phyloP scores from a whole-genome alignment of 2,113 vertebrate species.

The Sebastes schlegelii region DNA sequence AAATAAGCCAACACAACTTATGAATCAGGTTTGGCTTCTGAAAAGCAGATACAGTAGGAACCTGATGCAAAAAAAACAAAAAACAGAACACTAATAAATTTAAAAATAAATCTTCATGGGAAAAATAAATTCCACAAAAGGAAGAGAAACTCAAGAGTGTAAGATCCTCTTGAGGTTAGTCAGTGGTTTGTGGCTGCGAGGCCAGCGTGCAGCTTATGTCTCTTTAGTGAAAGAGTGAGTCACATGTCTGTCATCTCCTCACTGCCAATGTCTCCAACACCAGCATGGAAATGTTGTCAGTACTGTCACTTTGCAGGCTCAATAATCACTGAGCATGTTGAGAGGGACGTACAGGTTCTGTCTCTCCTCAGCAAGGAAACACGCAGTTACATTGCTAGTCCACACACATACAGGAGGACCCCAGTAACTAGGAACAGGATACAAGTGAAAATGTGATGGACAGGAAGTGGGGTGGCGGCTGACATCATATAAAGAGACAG shows the following conservation, averaged over 20 bases:
- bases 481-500: conserved; percentile 79
- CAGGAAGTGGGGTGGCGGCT: conserved; percentile 22
- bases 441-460: conserved; percentile 50
- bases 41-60: neutral
- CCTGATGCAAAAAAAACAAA: conserved; percentile 19
- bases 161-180: conserved; percentile 29
- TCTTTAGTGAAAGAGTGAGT: conserved; percentile 53
- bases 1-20: neutral
- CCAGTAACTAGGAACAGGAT: conserved; percentile 37
- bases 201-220: conserved; percentile 10
- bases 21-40: conserved; percentile 19
- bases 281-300: conserved; percentile 29
- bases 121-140: conserved; percentile 18
- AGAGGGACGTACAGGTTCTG: conserved; percentile 30
- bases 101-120: neutral
- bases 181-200: conserved; percentile 9
- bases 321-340: conserved; percentile 36
- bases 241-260: conserved; percentile 42
- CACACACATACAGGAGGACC: conserved; percentile 34
- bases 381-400: conserved; percentile 29
- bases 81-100: neutral
- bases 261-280: conserved; percentile 13
- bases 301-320: conserved; percentile 49
- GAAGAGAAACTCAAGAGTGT: conserved; percentile 15
- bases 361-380: conserved; percentile 33